A percentile compares a stretch with the other conserved stretches of the same genome.
These are phyloP conservation scores for Caretta caretta DNA, from an alignment of 2,113 vertebrate species.

Conservation along the genomic window DNA sequence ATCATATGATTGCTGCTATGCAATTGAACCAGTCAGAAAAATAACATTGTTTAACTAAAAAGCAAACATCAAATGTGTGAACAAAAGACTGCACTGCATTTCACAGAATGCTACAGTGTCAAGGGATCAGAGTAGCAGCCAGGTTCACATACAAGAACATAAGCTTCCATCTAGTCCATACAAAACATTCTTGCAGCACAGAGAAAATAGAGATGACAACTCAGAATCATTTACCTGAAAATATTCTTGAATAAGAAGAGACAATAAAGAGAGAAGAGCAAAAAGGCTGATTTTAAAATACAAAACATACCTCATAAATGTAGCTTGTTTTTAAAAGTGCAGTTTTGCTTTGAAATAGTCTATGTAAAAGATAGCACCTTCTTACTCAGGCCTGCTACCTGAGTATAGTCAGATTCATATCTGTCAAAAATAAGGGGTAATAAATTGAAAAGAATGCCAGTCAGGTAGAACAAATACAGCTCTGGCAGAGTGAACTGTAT, in stretches of 20 bases:
- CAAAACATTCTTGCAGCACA: neutral
- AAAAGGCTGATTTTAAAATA: neutral
- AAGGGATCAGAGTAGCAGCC: neutral
- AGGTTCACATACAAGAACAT: neutral
- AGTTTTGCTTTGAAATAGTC: neutral
- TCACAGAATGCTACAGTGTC: neutral
- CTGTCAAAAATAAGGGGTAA: neutral
- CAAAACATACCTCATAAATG: neutral
- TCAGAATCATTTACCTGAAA: neutral
- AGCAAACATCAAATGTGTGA: neutral
- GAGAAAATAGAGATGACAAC: neutral
- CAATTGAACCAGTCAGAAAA: neutral
- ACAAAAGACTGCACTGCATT: neutral
- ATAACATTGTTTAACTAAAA: neutral
- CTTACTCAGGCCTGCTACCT: neutral
- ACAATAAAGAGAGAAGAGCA: neutral
- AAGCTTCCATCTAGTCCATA: neutral
- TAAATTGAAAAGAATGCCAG: neutral
- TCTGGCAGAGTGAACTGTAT: neutral
- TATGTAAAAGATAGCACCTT: neutral
- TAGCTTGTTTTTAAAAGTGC: neutral
- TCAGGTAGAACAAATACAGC: neutral
- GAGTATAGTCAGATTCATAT: neutral
- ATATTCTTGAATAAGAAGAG: rapidly evolving
- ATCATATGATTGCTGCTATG: neutral